Base-by-base conservation (phyloP, 2,113 vertebrate species). In the Salminus brasiliensis region DNA sequence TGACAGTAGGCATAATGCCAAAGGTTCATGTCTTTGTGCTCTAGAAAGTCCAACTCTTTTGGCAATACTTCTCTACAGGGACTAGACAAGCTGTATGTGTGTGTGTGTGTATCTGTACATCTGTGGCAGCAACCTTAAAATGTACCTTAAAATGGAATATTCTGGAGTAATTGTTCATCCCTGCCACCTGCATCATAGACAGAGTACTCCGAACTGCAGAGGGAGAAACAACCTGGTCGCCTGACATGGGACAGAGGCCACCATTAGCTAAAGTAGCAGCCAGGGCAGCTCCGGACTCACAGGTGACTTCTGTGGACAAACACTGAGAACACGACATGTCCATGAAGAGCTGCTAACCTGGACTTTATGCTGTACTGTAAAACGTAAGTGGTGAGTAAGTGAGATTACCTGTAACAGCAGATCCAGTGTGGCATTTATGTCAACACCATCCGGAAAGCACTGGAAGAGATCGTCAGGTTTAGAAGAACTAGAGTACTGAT, bases 151-250 rank as follows among this genome's bases (percentile, higher is more conserved):
- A 91, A 63, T 86, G 86, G 68, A 92, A 92, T 21, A 70, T 77
- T 18, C 84, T 85, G 81, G 91, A 92, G 79, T 90, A 88, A 49
- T 91, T 78, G 8, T 91, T 91, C 90, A 92, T 90, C 66, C 91
- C 91, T 0, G 90, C 90, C 70, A 91, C 90, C 80, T 92, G 91
- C 90, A 91, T 92, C 81, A 90, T 74, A 5, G 91, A 91, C 70
- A 92, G 81, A 73, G 78, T 81, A 27, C 83, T 89, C 53, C 86
- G 85, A 4, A 87, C 83, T 1, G 90, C 84, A 7, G 49, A 53
- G 0, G 89, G 83, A 0, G 89, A 88, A 68, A 92, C 59, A 27
- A 91, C 90, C 71, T 92, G 90, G 83, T 92, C 91, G 81, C 89
- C 87, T 72, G 91, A 92, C 84, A 92, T 79, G 0, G 91, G 89